Conservation (phyloP, 2,797 vertebrate species). For the Atherinosoma microstoma region DNA sequence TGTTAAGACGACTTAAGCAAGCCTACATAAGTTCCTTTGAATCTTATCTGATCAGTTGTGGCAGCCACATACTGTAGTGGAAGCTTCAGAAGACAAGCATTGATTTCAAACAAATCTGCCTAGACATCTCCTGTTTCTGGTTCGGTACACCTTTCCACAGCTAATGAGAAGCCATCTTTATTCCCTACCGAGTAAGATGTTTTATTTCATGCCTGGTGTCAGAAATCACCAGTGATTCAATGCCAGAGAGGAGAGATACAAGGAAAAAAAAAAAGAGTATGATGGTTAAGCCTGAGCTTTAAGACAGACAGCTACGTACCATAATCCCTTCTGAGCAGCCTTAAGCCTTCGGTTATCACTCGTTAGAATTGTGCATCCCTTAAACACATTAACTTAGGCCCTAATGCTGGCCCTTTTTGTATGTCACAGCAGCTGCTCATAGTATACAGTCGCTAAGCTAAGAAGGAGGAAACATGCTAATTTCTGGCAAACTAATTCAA, state of each 20-base stretch:
- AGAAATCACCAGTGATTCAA: constrained; percentile 77
- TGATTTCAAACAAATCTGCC: constrained; percentile 75
- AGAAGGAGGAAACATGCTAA: constrained; percentile 65
- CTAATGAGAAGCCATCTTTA: constrained; percentile 77
- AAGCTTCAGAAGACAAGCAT: constrained; percentile 65
- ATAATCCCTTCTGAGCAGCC: constrained; percentile 85
- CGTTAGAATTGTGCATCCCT: constrained; percentile 84
- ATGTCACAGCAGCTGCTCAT: constrained; percentile 61
- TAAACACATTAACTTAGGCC: constrained; percentile 85
- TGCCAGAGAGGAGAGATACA: constrained; percentile 62
- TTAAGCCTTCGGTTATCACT: constrained; percentile 84
- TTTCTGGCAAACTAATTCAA: constrained; percentile 77
- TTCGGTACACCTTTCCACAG: constrained; percentile 70
- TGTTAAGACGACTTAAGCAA: constrained; percentile 21
- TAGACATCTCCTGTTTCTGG: constrained; percentile 65
- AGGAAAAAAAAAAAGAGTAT: constrained; percentile 54
- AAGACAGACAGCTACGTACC: constrained; percentile 82
- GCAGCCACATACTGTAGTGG: constrained; percentile 55
- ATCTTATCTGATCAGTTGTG: constrained; percentile 56
- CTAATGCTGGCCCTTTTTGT: constrained; percentile 71
- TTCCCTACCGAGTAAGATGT: constrained; percentile 66
- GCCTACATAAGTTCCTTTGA: constrained; percentile 39
- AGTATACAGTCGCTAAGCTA: constrained; percentile 57
- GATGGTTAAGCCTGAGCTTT: constrained; percentile 80
- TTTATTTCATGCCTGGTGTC: constrained; percentile 73